A percentile compares a stretch with the other conserved stretches of the same genome.
Evolutionary conservation across 2,888 invertebrate genomes (phyloP).

Genomic region (Barypeithes pellucidus): DNA sequence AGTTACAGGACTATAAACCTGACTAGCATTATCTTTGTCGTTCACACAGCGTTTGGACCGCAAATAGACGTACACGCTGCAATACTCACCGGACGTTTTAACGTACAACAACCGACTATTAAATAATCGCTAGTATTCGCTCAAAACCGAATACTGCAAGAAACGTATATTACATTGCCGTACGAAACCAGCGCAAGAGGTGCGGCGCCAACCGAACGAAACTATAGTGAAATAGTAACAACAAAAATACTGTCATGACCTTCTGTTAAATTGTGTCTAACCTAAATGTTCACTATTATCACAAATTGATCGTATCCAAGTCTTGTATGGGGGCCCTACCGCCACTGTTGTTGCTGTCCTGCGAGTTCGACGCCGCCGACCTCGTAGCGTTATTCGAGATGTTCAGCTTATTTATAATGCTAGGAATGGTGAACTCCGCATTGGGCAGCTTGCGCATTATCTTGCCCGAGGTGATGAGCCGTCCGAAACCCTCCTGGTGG

Average conservation of each 20-base stretch:
- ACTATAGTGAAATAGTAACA: slow-evolving; percentile 40
- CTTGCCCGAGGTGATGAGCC: slow-evolving; percentile 97
- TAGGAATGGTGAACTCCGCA: slow-evolving; percentile 82
- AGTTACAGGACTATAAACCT: no score
- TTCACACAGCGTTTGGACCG: no score
- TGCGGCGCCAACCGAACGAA: no score
- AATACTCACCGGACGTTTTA: no score
- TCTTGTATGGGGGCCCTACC: slow-evolving; percentile 81
- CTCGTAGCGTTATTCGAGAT: slow-evolving; percentile 59
- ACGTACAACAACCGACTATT: no score
- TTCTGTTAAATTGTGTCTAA: slow-evolving; percentile 31
- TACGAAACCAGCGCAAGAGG: no score
- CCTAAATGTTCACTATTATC: slow-evolving; percentile 56
- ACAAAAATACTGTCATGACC: slow-evolving; percentile 51
- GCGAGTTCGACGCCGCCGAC: slow-evolving; percentile 65
- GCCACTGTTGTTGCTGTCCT: slow-evolving; percentile 57
- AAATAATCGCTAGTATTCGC: no score
- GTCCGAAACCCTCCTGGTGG: slow-evolving; percentile 97
- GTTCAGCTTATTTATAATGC: slow-evolving; percentile 71
- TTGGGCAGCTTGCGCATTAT: slow-evolving; percentile 93
- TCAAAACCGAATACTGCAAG: no score
- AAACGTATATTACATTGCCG: no score
- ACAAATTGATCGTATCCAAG: slow-evolving; percentile 83
- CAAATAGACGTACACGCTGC: no score
- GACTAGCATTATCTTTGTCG: no score